Percentiles rank a stretch among this genome's conserved stretches.
These are phyloP conservation scores for Sciurus niger DNA, from an alignment of 2,113 vertebrate genomes.

Conservation along the genomic window DNA sequence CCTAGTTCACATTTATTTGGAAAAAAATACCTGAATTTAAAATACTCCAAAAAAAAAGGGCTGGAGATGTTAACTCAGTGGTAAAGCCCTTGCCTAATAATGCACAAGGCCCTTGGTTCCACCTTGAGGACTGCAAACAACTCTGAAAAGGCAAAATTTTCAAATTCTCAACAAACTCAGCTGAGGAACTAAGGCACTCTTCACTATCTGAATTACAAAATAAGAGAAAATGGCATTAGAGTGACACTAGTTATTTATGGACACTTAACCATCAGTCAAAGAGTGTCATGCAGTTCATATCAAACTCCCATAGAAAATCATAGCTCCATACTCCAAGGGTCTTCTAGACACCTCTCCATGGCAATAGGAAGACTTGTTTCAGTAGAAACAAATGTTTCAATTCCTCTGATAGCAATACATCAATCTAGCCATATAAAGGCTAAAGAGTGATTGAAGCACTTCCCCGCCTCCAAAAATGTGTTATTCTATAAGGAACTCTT, in stretches of 20 bases:
- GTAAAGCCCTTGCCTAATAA: not conserved
- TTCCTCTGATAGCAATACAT: constrained; percentile 6
- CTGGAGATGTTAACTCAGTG: not conserved
- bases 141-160: constrained; percentile 17
- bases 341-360: constrained; percentile 1
- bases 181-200: not conserved
- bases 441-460: constrained; percentile 32
- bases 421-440: constrained; percentile 10
- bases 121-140: not conserved
- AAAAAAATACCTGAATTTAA: constrained; percentile 36
- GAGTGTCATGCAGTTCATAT: not conserved
- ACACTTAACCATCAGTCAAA: not conserved
- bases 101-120: not conserved
- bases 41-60: not conserved
- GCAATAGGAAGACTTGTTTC: not conserved
- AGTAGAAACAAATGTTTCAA: not conserved
- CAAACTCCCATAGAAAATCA: not conserved
- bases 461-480: not conserved
- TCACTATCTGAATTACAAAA: constrained; percentile 50
- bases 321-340: not conserved
- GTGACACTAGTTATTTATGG: not conserved
- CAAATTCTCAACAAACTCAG: constrained; percentile 43
- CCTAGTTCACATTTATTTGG: constrained; percentile 22
- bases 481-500: not conserved
- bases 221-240: constrained; percentile 39